Percentiles rank a stretch among this genome's conserved stretches.
phyloP scores from a whole-genome alignment of 2,113 vertebrate species.

The Lophochroa leadbeateri region DNA sequence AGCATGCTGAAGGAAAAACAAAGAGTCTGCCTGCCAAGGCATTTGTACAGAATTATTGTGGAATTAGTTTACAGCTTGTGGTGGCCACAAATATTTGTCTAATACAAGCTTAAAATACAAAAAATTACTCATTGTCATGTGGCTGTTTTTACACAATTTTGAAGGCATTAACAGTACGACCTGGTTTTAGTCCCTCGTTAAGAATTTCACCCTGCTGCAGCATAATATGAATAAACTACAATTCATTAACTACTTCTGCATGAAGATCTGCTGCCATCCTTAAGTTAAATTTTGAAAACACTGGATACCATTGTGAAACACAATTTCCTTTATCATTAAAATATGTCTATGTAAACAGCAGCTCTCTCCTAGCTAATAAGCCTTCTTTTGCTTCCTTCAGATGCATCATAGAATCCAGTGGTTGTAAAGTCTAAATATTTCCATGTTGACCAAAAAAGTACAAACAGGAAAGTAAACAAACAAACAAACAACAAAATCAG shows the following conservation, averaged over 20 bases:
- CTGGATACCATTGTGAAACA: background rate
- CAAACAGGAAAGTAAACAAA: background rate
- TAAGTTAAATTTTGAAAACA: background rate
- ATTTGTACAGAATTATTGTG: constrained; percentile 14
- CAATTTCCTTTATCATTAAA: background rate
- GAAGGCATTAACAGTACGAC: background rate
- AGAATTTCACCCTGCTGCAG: background rate
- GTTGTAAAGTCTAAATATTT: background rate
- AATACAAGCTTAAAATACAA: background rate
- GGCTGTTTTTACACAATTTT: background rate
- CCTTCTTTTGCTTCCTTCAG: background rate
- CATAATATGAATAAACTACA: background rate
- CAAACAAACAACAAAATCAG: background rate
- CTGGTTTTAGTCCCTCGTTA: background rate
- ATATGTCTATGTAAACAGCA: background rate
- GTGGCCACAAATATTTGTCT: constrained; percentile 6
- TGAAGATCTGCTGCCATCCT: background rate
- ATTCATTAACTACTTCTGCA: background rate
- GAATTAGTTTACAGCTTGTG: constrained; percentile 12
- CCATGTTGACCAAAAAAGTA: background rate
- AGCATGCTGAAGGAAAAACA: background rate
- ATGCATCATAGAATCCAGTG: background rate
- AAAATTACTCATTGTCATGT: background rate
- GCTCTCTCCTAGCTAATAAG: background rate
- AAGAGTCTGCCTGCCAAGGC: background rate